A percentile compares a stretch with the other conserved stretches of the same genome.
These are phyloP conservation scores for Acyrthosiphon pisum DNA, from an alignment of 1,140 invertebrate species.

Conservation along the genomic window DNA sequence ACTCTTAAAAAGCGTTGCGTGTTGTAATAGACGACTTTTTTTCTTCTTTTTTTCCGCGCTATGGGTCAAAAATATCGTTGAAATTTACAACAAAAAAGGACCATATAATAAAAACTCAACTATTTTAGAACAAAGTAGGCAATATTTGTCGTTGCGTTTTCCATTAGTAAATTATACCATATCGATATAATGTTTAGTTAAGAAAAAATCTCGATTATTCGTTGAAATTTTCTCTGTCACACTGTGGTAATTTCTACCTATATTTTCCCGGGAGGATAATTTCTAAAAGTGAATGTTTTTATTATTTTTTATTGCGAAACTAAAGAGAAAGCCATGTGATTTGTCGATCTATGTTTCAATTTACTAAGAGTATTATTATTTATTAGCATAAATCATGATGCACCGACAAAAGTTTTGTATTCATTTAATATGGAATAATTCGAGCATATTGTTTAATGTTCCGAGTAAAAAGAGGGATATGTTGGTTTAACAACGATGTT, in stretches of 20 bases:
- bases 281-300: neutral
- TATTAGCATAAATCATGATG: neutral
- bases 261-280: neutral
- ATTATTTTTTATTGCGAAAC: neutral
- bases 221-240: neutral
- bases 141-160: neutral
- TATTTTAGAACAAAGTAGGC: neutral
- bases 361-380: neutral
- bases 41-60: neutral
- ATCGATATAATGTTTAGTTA: neutral
- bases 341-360: neutral
- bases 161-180: conserved; percentile 15
- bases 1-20: conserved; percentile 10
- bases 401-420: neutral
- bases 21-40: neutral
- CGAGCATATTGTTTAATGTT: neutral
- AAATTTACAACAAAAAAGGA: conserved; percentile 26
- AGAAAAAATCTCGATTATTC: neutral
- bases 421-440: neutral
- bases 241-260: neutral
- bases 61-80: neutral
- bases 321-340: neutral
- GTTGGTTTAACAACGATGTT: neutral
- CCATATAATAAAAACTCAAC: neutral
- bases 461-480: neutral